Evolutionary conservation across 2,113 vertebrate genomes (phyloP).

Genomic region (Electrona antarctica): DNA sequence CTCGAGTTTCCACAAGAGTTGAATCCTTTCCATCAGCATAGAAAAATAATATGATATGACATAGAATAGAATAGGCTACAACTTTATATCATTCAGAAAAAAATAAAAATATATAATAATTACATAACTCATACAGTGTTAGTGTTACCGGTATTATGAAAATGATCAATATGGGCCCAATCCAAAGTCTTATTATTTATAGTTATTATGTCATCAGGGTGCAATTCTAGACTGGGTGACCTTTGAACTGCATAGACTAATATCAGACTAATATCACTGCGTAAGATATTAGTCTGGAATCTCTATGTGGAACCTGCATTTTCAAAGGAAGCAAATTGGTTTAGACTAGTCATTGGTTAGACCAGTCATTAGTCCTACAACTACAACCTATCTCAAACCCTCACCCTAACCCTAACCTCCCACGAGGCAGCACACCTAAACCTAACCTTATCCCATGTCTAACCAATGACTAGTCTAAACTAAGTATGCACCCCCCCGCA

Average conservation of each 20-base stretch:
- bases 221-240: constrained; percentile 10
- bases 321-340: too few species aligned
- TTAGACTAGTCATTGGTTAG: too few species aligned
- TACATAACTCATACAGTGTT: constrained; percentile 38
- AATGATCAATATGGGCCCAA: constrained; percentile 22
- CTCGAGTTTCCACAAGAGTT: constrained; percentile 61
- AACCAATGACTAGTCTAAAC: not conserved
- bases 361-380: too few species aligned
- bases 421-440: too few species aligned
- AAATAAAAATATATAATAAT: constrained; percentile 77
- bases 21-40: constrained; percentile 65
- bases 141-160: not conserved
- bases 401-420: too few species aligned
- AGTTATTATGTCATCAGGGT: too few species aligned
- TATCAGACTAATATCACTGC: too few species aligned
- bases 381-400: too few species aligned
- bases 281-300: too few species aligned
- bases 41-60: constrained; percentile 99
- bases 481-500: constrained; percentile 5
- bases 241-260: constrained; percentile 87
- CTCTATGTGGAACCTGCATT: too few species aligned
- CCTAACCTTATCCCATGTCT: not conserved
- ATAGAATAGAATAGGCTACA: constrained; percentile 89
- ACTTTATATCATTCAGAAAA: constrained; percentile 79
- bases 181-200: constrained; percentile 31